These are phyloP conservation scores for Agrypnus murinus DNA, from an alignment of 2,888 invertebrate genomes.

Conservation along the genomic window DNA sequence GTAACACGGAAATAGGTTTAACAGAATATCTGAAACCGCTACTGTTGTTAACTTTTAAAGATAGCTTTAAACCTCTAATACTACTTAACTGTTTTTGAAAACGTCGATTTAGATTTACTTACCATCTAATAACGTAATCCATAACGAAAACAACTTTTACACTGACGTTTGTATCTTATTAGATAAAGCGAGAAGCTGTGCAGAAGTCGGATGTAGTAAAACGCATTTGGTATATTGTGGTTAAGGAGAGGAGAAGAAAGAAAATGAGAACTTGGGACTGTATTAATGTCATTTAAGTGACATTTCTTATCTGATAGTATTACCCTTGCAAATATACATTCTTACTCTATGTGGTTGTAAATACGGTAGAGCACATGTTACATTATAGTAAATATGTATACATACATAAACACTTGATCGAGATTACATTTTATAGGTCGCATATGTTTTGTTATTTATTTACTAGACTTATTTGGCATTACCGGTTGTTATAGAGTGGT, in stretches of 20 bases:
- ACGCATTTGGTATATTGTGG: constrained; percentile 42
- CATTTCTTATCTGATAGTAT: constrained; percentile 43
- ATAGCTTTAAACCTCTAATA: not conserved
- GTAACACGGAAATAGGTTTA: constrained; percentile 1
- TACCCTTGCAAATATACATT: constrained; percentile 30
- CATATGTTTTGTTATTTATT: constrained; percentile 33
- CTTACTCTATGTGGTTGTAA: constrained; percentile 22
- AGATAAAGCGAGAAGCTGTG: constrained; percentile 28
- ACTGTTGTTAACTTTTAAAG: not conserved
- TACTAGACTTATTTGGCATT: constrained; percentile 8
- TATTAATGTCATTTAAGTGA: constrained; percentile 44
- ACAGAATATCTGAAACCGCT: not conserved
- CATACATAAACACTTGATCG: constrained; percentile 19
- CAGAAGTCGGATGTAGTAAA: constrained; percentile 39
- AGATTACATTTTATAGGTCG: constrained; percentile 33
- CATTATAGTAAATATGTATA: too few species aligned
- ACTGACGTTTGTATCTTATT: not conserved
- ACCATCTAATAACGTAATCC: constrained; percentile 17
- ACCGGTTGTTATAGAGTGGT: constrained; percentile 7
- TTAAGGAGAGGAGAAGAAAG: constrained; percentile 18
- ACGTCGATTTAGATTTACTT: constrained; percentile 1
- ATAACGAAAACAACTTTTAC: constrained; percentile 7
- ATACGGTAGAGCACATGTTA: constrained; percentile 36
- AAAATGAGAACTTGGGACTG: constrained; percentile 29
- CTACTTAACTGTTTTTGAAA: constrained; percentile 6